phyloP scores from a whole-genome alignment of 2,888 invertebrate species.

The Melikaiella ostensackeni region DNA sequence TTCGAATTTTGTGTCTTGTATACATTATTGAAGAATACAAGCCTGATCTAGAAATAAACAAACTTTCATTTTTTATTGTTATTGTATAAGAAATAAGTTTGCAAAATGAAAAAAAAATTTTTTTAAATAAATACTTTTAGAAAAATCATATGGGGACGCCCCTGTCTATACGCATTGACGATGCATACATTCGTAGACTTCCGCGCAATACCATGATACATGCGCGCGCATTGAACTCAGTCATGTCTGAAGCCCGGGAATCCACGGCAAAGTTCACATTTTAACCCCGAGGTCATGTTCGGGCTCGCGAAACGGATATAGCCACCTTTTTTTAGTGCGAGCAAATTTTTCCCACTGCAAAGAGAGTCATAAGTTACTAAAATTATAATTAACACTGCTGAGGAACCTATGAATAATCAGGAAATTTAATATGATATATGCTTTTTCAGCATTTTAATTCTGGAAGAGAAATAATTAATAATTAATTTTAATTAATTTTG shows the following conservation, averaged over 20 bases:
- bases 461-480: too few relatives aligned
- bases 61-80: background rate
- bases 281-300: conserved; percentile 48
- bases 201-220: conserved; percentile 5
- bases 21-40: background rate
- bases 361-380: too few relatives aligned
- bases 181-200: background rate
- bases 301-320: conserved; percentile 20
- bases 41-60: background rate
- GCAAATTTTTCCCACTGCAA: background rate
- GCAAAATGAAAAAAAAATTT: background rate
- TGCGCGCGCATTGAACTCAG: conserved; percentile 35
- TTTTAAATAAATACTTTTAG: background rate
- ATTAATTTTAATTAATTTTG: too few relatives aligned
- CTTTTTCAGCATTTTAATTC: too few relatives aligned
- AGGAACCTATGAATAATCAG: too few relatives aligned
- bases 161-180: background rate
- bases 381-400: too few relatives aligned
- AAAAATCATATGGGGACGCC: background rate
- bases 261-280: conserved; percentile 48
- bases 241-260: conserved; percentile 29
- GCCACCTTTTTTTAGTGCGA: conserved; percentile 1
- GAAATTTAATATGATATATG: too few relatives aligned
- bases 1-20: background rate
- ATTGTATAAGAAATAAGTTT: background rate